Evolutionary conservation across 2,888 invertebrate species (phyloP), one percentile per base, ranked within the genome.

Genomic region (Drosophila lutescens): DNA sequence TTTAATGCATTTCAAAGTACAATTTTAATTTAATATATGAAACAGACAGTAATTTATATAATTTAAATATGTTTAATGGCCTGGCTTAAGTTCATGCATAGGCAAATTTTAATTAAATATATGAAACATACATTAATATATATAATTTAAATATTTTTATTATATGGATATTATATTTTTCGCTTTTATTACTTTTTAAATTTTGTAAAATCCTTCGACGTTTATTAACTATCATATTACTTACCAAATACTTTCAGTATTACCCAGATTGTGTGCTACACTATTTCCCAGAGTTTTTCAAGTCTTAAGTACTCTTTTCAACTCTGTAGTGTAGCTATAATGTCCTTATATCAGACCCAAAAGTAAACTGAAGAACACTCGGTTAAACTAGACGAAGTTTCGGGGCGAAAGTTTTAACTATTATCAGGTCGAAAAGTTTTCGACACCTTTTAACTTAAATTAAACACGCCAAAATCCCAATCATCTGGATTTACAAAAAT

Each of bases 381-480:
- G 38, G 51, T 38, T 41, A 44, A 40, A 74, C 44, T 30, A 41
- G 55, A n/a, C 26, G 20, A 65, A 74, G 72, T 68, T 72, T 5
- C 20, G 6, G 43, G 46, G 9, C 26, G 9, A 44, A 66, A 75
- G 38, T 71, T 67, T 66, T 71, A 71, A 59, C 74, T 62, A 58
- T 71, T 66, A 67, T 67, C 43, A 51, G 56, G 68, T 51, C 43
- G 63, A 32, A 68, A 44, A 65, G 67, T 76, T 66, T 62, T 72
- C 59, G 61, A 68, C 86, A 79, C 73, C 86, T 82, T 85, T 79
- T 70, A 82, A 58, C 74, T 74, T 60, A 69, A 74, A 70, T 72
- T 44, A 77, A 74, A 63, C 67, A 88, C 50, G 63, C 71, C 63
- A 40, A 72, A 82, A 77, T 80, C 40, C 47, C 88, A 74, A 74